Percentiles rank a stretch among this genome's conserved stretches.
phyloP scores from a whole-genome alignment of 2,888 invertebrate species.

The Aelia acuminata region DNA sequence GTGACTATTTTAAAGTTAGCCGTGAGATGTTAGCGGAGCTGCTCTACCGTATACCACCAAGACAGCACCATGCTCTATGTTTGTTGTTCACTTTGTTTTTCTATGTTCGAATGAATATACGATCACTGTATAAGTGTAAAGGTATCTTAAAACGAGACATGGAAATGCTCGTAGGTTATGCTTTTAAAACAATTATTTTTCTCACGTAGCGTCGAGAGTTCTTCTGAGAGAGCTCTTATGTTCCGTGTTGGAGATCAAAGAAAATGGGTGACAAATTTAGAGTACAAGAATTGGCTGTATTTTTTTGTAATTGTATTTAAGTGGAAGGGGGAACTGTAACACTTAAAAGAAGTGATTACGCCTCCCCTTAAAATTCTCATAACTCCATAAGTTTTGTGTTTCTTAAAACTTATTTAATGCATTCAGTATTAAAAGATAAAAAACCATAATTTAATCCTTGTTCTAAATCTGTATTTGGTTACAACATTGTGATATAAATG shows the following conservation, averaged over 20 bases:
- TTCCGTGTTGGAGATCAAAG: not conserved
- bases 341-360: not conserved
- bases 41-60: no score
- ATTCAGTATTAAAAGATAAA: no score
- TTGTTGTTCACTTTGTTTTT: no score
- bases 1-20: no score
- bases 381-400: no score
- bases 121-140: not conserved
- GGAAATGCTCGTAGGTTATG: not conserved
- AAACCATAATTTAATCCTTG: no score
- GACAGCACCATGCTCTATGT: no score
- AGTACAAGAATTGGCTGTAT: not conserved
- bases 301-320: slow-evolving; percentile 1
- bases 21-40: no score
- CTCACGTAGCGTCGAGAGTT: not conserved
- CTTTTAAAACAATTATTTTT: slow-evolving; percentile 28
- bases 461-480: no score
- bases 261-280: not conserved
- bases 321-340: not conserved
- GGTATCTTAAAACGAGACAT: not conserved
- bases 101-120: no score
- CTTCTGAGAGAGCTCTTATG: slow-evolving; percentile 19
- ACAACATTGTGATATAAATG: not conserved
- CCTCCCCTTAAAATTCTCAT: not conserved
- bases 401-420: no score